Evolutionary conservation across 2,797 vertebrate genomes (phyloP), one percentile per base, ranked within the genome.

Genomic region (Fringilla coelebs): DNA sequence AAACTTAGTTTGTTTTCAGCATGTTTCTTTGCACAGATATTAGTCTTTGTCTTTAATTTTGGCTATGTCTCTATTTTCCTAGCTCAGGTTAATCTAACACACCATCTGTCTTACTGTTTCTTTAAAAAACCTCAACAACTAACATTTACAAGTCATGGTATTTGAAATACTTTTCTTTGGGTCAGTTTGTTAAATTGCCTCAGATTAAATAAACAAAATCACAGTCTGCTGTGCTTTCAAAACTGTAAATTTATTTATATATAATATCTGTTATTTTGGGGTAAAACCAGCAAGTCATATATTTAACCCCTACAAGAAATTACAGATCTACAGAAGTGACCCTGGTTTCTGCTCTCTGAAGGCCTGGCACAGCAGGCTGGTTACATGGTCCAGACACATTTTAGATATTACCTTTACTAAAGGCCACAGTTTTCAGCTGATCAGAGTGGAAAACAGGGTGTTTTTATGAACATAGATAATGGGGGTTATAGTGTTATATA

Each of bases 1-100:
- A 96, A 82, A 73, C 17, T 46, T 67, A 22, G 54, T 80, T 96
- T 95, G 76, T 94, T 95, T 97, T 94, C 71, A 80, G 52, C 67
- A 63, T 83, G 67, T 82, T 96, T 89, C 62, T n/a, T 88, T 92
- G 76, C 57, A 85, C 24, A 94, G 88, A 86, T 96, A 95, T 92
- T 93, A 93, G 78, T 90, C 92, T 94, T 88, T 94, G 87, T 95
- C 92, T 90, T 32, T 70, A 93, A 88, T 92, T 95, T 96, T 97
- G 93, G 86, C 86, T 66, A 36, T 45, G 70, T 25, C n/a, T 90
- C 41, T 90, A 54, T 95, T 95, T 96, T 94, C 74, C 67, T 88
- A 88, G 66, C 63, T 90, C 86, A 94, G 76, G 78, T 96, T 96
- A 89, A 94, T 90, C 82, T 88, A 96, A 95, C 85, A 95, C 87